Conservation (phyloP, 2,888 invertebrate genomes). For the Melangyna quadrimaculata region DNA sequence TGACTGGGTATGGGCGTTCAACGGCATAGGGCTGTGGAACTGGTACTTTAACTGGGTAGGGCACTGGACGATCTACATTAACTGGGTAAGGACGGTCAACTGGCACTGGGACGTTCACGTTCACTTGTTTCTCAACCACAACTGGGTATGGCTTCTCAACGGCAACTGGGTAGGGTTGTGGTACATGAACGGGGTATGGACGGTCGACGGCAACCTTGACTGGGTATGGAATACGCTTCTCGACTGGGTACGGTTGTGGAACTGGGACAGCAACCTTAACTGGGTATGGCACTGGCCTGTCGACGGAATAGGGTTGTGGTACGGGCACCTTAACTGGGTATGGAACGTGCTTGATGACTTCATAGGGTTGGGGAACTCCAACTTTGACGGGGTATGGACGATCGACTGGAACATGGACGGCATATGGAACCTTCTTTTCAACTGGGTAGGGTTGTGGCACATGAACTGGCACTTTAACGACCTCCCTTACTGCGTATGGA, state of each 20-base stretch:
- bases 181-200: slow-evolving; percentile 86
- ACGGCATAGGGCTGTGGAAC: slow-evolving; percentile 87
- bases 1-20: slow-evolving; percentile 83
- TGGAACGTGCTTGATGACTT: slow-evolving; percentile 83
- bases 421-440: slow-evolving; percentile 84
- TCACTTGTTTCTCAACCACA: slow-evolving; percentile 83
- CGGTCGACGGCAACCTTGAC: slow-evolving; percentile 86
- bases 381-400: slow-evolving; percentile 86
- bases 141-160: slow-evolving; percentile 85
- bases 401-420: slow-evolving; percentile 84
- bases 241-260: slow-evolving; percentile 83
- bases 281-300: slow-evolving; percentile 84
- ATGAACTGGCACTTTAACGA: slow-evolving; percentile 85
- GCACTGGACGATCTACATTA: slow-evolving; percentile 83
- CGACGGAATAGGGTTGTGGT: slow-evolving; percentile 80
- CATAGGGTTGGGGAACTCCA: slow-evolving; percentile 87
- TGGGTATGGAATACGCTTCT: slow-evolving; percentile 84
- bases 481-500: slow-evolving; percentile 86
- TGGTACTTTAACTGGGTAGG: slow-evolving; percentile 82
- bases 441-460: slow-evolving; percentile 84
- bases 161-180: slow-evolving; percentile 86
- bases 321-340: slow-evolving; percentile 84
- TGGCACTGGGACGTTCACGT: slow-evolving; percentile 86
- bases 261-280: slow-evolving; percentile 85
- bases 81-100: slow-evolving; percentile 86